Conservation (phyloP, 2,113 vertebrate genomes). For the Dicrurus megarhynchus region DNA sequence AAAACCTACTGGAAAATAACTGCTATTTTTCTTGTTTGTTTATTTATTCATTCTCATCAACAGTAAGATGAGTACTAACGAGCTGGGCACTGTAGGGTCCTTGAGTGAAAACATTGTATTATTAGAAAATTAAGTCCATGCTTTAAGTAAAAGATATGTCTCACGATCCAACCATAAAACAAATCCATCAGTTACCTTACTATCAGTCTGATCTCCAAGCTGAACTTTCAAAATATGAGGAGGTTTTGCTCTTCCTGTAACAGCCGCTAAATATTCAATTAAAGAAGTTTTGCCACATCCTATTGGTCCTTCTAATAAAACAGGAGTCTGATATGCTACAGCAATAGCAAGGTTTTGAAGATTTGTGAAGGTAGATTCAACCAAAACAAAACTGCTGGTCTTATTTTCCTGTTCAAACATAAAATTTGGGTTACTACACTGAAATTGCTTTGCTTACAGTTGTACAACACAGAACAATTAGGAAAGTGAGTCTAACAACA, state of each 20-base stretch:
- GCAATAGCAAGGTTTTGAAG: slow-evolving; percentile 90
- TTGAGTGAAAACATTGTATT: not conserved
- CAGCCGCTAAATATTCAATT: slow-evolving; percentile 85
- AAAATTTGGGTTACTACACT: not conserved
- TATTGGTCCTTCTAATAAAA: slow-evolving; percentile 94
- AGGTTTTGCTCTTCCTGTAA: slow-evolving; percentile 85
- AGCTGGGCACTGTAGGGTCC: not conserved
- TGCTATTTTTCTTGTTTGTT: not conserved
- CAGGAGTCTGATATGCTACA: slow-evolving; percentile 85
- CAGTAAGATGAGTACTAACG: not conserved
- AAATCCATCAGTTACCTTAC: slow-evolving; percentile 82
- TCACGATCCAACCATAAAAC: not conserved
- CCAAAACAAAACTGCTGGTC: slow-evolving; percentile 77
- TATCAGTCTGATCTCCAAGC: slow-evolving; percentile 97
- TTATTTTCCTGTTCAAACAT: slow-evolving; percentile 44
- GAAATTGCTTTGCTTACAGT: not conserved
- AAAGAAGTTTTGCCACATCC: slow-evolving; percentile 95
- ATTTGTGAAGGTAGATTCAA: slow-evolving; percentile 86
- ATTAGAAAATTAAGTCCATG: not conserved
- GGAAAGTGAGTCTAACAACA: not conserved
- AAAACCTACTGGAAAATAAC: not conserved
- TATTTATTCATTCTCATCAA: not conserved
- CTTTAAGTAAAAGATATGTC: not conserved
- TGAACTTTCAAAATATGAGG: slow-evolving; percentile 93
- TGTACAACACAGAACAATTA: not conserved